Evolutionary conservation across 30 jellyfish, hydroid and myxozoan species (phyloP).

Genomic region (Cassiopea andromeda): DNA sequence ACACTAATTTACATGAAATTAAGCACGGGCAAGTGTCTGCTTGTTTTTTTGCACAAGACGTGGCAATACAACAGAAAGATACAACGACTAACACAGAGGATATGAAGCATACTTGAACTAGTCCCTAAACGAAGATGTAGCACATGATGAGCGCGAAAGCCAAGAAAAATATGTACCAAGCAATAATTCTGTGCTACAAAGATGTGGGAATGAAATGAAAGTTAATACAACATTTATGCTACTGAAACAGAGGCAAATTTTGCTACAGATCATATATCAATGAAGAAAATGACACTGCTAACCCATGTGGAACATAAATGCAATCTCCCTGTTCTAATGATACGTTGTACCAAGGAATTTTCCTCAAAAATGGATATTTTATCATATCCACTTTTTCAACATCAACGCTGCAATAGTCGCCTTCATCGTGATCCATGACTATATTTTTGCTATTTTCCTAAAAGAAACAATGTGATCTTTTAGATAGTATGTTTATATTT

Average conservation of each 20-base stretch:
- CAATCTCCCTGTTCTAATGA: conserved; percentile 70
- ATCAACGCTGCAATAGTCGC: conserved; percentile 74
- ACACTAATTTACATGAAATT: background rate
- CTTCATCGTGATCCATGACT: conserved; percentile 65
- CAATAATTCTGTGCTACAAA: background rate
- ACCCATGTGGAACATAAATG: conserved; percentile 69
- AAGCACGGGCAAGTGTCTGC: too few species aligned
- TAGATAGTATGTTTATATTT: too few species aligned
- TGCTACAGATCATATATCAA: background rate
- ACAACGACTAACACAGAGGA: background rate
- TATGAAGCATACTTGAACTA: background rate
- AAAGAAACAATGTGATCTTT: background rate
- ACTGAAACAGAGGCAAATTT: background rate
- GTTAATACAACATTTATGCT: background rate
- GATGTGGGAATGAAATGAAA: background rate
- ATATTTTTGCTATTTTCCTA: conserved; percentile 54
- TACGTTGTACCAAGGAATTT: conserved; percentile 63
- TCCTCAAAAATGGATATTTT: conserved; percentile 45
- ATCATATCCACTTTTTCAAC: conserved; percentile 68
- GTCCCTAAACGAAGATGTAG: background rate
- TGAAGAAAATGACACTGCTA: background rate
- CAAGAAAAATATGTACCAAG: background rate
- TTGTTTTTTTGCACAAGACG: too few species aligned
- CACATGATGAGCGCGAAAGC: background rate
- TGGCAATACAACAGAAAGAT: too few species aligned